Conservation (phyloP, 2,888 invertebrate genomes). For the Imbricaverruca yamaguchii region DNA sequence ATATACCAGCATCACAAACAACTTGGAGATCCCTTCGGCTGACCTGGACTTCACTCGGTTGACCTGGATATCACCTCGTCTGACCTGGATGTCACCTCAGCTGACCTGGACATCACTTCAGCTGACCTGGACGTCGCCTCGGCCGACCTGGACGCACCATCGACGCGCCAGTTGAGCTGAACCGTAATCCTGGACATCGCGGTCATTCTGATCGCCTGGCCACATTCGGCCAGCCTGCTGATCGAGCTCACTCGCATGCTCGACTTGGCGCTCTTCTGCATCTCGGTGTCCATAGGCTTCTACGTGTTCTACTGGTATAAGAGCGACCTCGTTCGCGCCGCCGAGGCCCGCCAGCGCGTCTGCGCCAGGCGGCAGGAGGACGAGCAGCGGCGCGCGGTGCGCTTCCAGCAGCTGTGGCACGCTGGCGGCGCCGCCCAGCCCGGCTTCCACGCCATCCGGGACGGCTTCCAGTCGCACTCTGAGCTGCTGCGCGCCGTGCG, state of each 20-base stretch:
- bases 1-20: too few species aligned
- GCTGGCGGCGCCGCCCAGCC: background rate
- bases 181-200: background rate
- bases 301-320: slow-evolving; percentile 22
- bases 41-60: too few species aligned
- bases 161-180: too few species aligned
- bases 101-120: too few species aligned
- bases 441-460: slow-evolving; percentile 33
- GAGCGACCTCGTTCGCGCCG: background rate
- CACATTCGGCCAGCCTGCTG: background rate
- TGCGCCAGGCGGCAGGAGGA: background rate
- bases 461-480: slow-evolving; percentile 35
- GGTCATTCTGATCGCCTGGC: background rate
- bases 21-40: too few species aligned
- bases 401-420: background rate
- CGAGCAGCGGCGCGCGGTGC: background rate
- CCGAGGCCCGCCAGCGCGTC: slow-evolving; percentile 6
- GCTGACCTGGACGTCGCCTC: too few species aligned
- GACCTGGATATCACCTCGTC: too few species aligned
- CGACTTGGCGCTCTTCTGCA: slow-evolving; percentile 23
- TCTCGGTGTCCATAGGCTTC: slow-evolving; percentile 8
- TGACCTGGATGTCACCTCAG: too few species aligned
- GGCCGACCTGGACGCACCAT: too few species aligned
- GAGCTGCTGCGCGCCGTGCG: slow-evolving; percentile 43
- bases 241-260: background rate